phyloP scores from a whole-genome alignment of 2,113 vertebrate species.

The Cyanistes caeruleus region DNA sequence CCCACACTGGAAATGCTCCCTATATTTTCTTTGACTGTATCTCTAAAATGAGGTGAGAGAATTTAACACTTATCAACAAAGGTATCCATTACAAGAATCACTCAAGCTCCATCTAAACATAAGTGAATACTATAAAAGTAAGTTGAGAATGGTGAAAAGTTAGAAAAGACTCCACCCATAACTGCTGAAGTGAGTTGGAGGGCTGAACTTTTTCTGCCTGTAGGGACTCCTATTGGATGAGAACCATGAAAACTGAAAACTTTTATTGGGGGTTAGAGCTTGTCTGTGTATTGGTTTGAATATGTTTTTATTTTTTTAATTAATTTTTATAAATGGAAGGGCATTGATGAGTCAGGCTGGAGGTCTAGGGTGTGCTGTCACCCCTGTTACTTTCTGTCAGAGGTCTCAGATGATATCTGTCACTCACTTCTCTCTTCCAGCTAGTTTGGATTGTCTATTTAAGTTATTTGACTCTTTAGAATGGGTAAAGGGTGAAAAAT shows the following conservation, averaged over 20 bases:
- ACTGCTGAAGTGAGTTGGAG: neutral
- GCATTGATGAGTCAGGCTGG: accelerated
- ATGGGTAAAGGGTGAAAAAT: neutral
- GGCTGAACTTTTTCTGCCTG: neutral
- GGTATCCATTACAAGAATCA: neutral
- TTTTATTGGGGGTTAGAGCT: neutral
- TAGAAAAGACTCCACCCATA: neutral
- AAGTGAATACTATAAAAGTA: neutral
- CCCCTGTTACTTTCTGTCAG: neutral
- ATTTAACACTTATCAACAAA: neutral
- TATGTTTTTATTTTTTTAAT: neutral
- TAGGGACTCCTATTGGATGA: neutral
- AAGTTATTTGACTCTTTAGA: neutral
- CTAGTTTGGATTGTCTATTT: neutral
- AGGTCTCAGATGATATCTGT: neutral
- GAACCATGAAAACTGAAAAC: neutral
- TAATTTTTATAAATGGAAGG: neutral
- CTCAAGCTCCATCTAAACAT: neutral
- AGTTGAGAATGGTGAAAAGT: neutral
- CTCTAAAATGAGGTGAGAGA: neutral
- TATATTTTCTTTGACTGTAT: neutral
- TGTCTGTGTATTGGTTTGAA: neutral
- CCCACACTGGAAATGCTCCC: accelerated
- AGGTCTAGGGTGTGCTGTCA: neutral
- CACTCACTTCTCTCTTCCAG: neutral